Conservation (phyloP, 1,140 invertebrate species). For the Kradibia gibbosae region DNA sequence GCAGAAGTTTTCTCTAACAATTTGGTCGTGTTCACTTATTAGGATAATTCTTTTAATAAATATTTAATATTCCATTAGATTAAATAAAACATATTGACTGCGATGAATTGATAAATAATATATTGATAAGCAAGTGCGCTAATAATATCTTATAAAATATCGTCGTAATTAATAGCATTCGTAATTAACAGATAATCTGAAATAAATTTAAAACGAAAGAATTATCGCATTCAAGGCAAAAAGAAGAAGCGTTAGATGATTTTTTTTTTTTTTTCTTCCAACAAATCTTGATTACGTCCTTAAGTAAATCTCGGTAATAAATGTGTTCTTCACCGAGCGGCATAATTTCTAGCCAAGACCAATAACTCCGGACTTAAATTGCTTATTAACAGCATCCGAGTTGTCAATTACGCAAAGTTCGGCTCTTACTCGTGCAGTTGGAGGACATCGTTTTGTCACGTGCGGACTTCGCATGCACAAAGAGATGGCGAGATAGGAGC, state of each 20-base stretch:
- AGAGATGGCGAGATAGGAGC: not conserved
- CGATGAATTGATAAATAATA: not conserved
- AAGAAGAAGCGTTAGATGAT: not conserved
- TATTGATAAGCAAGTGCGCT: not conserved
- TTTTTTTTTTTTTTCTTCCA: not conserved
- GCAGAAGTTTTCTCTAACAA: not conserved
- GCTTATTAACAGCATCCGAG: slow-evolving; percentile 30
- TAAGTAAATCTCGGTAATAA: slow-evolving; percentile 19
- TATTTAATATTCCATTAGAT: not conserved
- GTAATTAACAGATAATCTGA: not conserved
- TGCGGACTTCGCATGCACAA: not conserved
- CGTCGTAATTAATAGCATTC: not conserved
- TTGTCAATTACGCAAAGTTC: slow-evolving; percentile 37
- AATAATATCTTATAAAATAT: not conserved
- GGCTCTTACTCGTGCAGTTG: not conserved
- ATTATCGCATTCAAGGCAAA: not conserved
- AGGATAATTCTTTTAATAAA: too few relatives aligned
- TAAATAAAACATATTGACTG: not conserved
- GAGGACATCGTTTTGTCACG: slow-evolving; percentile 7
- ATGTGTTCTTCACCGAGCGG: not conserved
- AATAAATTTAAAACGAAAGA: not conserved
- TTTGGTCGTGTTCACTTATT: too few relatives aligned
- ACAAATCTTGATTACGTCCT: not conserved
- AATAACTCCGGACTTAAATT: slow-evolving; percentile 18
- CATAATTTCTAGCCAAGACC: not conserved